Evolutionary conservation across 2,888 invertebrate genomes (phyloP).

Genomic region (Drosophila neonasuta): DNA sequence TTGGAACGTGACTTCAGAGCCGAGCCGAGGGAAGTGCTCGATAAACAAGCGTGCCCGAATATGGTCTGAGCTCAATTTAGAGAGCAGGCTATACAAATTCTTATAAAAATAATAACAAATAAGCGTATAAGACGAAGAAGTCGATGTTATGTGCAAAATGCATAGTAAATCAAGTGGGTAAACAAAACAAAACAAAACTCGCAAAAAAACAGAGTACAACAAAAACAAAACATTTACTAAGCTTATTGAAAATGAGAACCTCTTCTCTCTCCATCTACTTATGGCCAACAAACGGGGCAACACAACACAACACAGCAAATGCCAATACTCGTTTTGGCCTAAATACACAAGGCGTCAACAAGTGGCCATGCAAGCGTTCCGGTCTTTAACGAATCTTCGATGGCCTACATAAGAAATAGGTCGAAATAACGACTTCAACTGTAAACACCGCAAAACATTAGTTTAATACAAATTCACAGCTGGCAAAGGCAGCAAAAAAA

Average conservation of each 20-base stretch:
- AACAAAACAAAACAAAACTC: conserved; percentile 6
- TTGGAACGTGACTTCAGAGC: conserved; percentile 30
- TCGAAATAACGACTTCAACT: conserved; percentile 6
- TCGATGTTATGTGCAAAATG: conserved; percentile 37
- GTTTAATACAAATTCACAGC: conserved; percentile 1
- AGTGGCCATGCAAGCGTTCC: conserved; percentile 42
- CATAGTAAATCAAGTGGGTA: conserved; percentile 44
- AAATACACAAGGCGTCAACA: conserved; percentile 68
- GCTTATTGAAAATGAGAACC: conserved; percentile 12
- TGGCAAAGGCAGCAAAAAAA: not conserved
- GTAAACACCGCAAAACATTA: not conserved
- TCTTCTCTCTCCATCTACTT: not conserved
- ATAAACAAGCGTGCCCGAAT: conserved; percentile 61
- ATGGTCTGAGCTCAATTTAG: conserved; percentile 62
- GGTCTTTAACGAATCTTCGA: conserved; percentile 49
- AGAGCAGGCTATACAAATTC: conserved; percentile 3
- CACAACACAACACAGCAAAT: conserved; percentile 45
- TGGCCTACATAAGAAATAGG: conserved; percentile 47
- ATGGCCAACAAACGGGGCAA: conserved; percentile 1
- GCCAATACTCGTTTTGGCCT: conserved; percentile 69
- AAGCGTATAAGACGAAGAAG: not conserved
- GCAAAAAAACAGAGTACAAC: conserved; percentile 12
- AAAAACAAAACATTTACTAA: conserved; percentile 8
- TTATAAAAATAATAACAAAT: conserved; percentile 14
- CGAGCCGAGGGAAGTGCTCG: conserved; percentile 9